Evolutionary conservation across 1,140 invertebrate species (phyloP), one percentile per base, ranked within the genome.

Genomic region (Forficula auricularia): DNA sequence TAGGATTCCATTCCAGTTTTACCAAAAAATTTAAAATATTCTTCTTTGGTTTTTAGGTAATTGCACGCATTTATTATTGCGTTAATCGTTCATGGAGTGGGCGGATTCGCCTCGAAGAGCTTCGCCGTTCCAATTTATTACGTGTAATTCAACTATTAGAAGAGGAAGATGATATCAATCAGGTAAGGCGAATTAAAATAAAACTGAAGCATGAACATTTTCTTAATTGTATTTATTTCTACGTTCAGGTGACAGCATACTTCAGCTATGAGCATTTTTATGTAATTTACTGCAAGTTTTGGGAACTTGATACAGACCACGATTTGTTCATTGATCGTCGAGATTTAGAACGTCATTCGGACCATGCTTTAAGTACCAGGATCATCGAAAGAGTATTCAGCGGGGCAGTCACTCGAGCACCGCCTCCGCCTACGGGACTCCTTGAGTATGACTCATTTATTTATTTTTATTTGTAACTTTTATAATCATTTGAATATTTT

Each of bases 201-300:
- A n/a, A n/a, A n/a, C n/a, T n/a, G n/a, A n/a, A n/a, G n/a, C n/a
- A n/a, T n/a, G n/a, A n/a, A n/a, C n/a, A n/a, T n/a, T n/a, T n/a
- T n/a, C n/a, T n/a, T n/a, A n/a, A n/a, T n/a, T n/a, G n/a, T n/a
- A n/a, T 41, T 33, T 14, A 31, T 22, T 14, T 33, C 12, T 22
- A 3, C 6, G 12, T 18, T 7, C 62, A 69, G 53, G 82, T 98
- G 35, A 96, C 89, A 46, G 88, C 94, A 52, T 98, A 84, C 62
- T 98, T 98, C 65, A 96, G 90, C 57, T 98, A 98, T 62, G 94
- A 98, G 63, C 95, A 99, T 67, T 99, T 99, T 64, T 99, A 99
- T 66, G 96, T 99, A 16, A 98, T 98, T 57, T 99, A 99, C 61
- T 99, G 96, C 67, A 98, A 98, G 66, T 99, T 99, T 64, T 99